A percentile compares a stretch with the other conserved stretches of the same genome.
These are phyloP conservation scores for Pterois miles DNA, from an alignment of 2,797 vertebrate species.

Conservation along the genomic window DNA sequence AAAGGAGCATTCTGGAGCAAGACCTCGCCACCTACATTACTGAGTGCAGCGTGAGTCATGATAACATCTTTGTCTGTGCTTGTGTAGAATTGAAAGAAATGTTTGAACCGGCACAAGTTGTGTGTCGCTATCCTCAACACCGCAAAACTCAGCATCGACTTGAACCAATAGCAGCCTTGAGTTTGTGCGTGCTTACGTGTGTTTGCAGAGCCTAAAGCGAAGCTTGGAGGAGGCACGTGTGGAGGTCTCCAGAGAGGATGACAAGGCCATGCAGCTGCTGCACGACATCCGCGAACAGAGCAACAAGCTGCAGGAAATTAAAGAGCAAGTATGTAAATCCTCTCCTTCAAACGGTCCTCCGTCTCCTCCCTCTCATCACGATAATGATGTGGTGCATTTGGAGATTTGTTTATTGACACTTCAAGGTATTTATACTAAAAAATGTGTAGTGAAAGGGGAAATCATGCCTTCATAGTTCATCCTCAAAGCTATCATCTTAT, in stretches of 20 bases:
- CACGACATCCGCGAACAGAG: constrained; percentile 99
- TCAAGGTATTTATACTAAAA: constrained; percentile 23
- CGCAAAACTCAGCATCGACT: not conserved
- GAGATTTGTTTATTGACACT: constrained; percentile 27
- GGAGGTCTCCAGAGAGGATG: constrained; percentile 98
- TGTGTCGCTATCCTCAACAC: not conserved
- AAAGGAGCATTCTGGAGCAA: constrained; percentile 97
- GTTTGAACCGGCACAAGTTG: not conserved
- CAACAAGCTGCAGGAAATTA: constrained; percentile 99
- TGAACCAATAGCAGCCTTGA: constrained; percentile 10
- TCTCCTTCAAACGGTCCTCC: constrained; percentile 14
- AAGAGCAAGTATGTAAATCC: constrained; percentile 91
- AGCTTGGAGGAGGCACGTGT: constrained; percentile 98
- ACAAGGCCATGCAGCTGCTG: constrained; percentile 98
- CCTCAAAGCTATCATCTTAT: not conserved
- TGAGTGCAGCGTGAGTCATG: constrained; percentile 95
- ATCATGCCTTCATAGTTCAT: not conserved
- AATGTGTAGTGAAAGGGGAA: not conserved
- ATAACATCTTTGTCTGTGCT: constrained; percentile 13
- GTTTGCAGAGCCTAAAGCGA: constrained; percentile 95
- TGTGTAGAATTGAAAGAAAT: not conserved
- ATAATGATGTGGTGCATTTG: constrained; percentile 38
- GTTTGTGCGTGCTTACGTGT: constrained; percentile 39
- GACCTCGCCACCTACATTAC: constrained; percentile 99
- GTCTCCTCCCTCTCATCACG: constrained; percentile 24